These are phyloP conservation scores for Corythaeola cristata DNA, from an alignment of 2,113 vertebrate species.

Conservation along the genomic window DNA sequence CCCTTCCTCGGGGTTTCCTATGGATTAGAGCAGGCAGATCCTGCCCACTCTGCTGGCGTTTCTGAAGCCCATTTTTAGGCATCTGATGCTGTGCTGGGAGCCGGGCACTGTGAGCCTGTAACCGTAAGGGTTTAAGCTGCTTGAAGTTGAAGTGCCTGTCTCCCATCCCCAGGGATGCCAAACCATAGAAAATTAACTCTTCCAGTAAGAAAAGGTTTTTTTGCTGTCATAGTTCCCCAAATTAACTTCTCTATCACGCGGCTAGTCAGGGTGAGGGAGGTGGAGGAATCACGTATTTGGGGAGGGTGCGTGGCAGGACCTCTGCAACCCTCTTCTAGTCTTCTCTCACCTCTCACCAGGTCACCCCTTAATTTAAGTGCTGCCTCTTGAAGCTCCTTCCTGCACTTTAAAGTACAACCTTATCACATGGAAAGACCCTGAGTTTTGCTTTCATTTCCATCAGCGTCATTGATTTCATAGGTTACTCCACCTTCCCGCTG, in stretches of 20 bases:
- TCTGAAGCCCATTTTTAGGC: neutral
- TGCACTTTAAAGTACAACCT: neutral
- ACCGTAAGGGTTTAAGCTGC: neutral
- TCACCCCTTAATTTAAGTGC: neutral
- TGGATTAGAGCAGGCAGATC: neutral
- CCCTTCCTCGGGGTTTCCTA: neutral
- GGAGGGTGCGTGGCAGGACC: neutral
- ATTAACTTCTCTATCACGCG: neutral
- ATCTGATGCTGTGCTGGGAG: neutral
- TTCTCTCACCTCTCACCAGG: neutral
- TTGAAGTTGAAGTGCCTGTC: neutral
- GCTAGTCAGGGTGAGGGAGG: neutral
- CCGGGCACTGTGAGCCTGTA: neutral
- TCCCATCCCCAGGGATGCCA: neutral
- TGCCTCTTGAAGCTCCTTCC: neutral
- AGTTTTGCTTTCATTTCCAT: neutral
- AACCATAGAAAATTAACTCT: neutral
- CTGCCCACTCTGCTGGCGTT: neutral
- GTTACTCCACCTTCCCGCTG: neutral
- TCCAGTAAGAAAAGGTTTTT: neutral
- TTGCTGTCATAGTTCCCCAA: neutral
- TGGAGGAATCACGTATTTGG: neutral
- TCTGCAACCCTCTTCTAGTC: neutral
- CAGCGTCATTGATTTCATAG: neutral
- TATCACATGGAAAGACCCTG: fast-evolving